These are phyloP conservation scores for Lacanobia oleracea DNA, from an alignment of 2,888 invertebrate species.

Conservation along the genomic window DNA sequence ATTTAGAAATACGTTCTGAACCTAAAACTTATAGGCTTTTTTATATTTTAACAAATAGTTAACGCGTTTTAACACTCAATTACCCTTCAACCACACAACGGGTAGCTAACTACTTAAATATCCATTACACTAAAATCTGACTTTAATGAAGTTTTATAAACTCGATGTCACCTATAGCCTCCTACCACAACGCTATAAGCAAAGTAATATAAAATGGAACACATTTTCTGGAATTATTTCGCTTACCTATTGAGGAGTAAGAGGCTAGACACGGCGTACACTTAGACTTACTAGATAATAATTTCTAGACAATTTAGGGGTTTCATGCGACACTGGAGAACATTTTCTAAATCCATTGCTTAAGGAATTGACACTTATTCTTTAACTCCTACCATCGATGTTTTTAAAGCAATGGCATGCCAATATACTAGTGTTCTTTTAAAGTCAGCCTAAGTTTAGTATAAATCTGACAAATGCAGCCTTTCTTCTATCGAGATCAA, in stretches of 20 bases:
- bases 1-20: constrained; percentile 43
- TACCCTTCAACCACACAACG: constrained; percentile 27
- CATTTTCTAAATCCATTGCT: constrained; percentile 37
- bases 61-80: constrained; percentile 18
- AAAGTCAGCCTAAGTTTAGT: constrained; percentile 29
- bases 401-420: constrained; percentile 41
- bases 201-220: constrained; percentile 68
- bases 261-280: constrained; percentile 36
- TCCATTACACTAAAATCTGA: constrained; percentile 42
- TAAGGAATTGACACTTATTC: constrained; percentile 50
- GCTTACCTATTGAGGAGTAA: constrained; percentile 46
- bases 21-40: constrained; percentile 15
- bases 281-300: constrained; percentile 16
- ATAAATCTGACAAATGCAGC: constrained; percentile 35
- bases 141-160: constrained; percentile 42
- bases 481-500: constrained; percentile 15
- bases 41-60: constrained; percentile 15
- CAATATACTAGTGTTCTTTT: constrained; percentile 11
- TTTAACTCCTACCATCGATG: constrained; percentile 52
- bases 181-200: constrained; percentile 54
- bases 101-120: constrained; percentile 36
- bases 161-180: constrained; percentile 38
- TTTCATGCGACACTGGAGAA: constrained; percentile 25
- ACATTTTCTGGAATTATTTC: constrained; percentile 64
- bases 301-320: constrained; percentile 34